phyloP scores from a whole-genome alignment of 2,797 vertebrate genomes.

The Heteromormyrus szaboi region DNA sequence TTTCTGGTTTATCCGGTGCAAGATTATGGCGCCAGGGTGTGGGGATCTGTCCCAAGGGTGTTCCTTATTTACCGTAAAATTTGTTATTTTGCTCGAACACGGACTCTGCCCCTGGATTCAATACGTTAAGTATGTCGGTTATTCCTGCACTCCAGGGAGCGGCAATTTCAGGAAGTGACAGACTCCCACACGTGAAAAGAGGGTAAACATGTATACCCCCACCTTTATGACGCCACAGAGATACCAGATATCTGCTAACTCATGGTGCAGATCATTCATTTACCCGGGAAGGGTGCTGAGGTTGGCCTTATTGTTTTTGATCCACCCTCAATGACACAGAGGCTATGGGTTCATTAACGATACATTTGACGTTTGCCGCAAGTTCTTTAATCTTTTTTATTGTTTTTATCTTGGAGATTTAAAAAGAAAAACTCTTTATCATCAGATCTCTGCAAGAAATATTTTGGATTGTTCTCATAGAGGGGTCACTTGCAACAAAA shows the following conservation, averaged over 20 bases:
- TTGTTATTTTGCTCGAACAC: background rate
- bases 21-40: background rate
- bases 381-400: background rate
- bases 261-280: conserved; percentile 15
- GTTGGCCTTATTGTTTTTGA: background rate
- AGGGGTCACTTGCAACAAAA: background rate
- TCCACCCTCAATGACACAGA: background rate
- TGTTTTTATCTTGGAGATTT: background rate
- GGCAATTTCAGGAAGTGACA: background rate
- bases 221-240: background rate
- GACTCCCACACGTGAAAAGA: background rate
- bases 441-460: background rate
- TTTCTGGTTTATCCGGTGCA: background rate
- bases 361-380: background rate
- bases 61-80: background rate
- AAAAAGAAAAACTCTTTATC: background rate
- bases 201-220: background rate
- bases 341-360: background rate
- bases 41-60: background rate
- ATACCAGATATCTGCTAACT: conserved; percentile 8
- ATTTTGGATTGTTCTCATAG: background rate
- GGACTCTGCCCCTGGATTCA: background rate
- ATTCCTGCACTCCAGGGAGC: background rate
- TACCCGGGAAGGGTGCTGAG: background rate
- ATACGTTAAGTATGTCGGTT: background rate